Evolutionary conservation across 35 echinoderm and acorn worm genomes (phyloP), one percentile per base, ranked within the genome.

Genomic region (Apostichopus japonicus): DNA sequence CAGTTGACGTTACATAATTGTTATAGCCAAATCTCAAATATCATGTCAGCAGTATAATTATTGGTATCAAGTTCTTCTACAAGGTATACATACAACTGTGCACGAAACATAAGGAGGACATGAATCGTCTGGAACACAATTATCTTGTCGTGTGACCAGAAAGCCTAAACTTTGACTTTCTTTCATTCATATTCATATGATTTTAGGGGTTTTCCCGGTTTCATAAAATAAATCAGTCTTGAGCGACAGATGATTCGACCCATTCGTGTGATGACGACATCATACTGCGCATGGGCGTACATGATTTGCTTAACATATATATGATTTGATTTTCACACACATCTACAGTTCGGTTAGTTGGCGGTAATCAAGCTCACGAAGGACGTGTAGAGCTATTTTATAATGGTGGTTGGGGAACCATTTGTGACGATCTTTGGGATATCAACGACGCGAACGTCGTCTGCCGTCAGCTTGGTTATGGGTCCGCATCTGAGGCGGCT

Each of bases 391-490:
- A 92, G 53, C 21, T 92, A 0, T 92, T 92, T 8, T 61, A 58
- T 10, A 77, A 90, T 6, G 89, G 89, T 10, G 90, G 17, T 19
- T 92, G 90, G 90, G 90, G 77, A 8, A 55, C 90, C 0, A 51
- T 92, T n/a, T 92, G 90, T 54, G 75, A 58, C 55, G 77, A 92
- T 22, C 10, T 24, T 63, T 92, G 63, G 53, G 90, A 92, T 27
- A 79, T 80, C 23, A 25, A 23, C 14, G 90, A 92, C 24, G 90
- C 90, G 5, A 80, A 63, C 61, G 90, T 92, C 1, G 71, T 92
- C 6, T 92, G 90, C 2, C 75, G 77, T 8, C 77, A 92, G 90
- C 90, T 92, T 23, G 90, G 90, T 8, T 92, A 90, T 17, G 75
- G 70, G 5, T 77, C 53, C 9, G 70, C 88, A 16, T 23, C 14